Conservation (phyloP, 1,140 invertebrate genomes). For the Leptopilina clavipes region DNA sequence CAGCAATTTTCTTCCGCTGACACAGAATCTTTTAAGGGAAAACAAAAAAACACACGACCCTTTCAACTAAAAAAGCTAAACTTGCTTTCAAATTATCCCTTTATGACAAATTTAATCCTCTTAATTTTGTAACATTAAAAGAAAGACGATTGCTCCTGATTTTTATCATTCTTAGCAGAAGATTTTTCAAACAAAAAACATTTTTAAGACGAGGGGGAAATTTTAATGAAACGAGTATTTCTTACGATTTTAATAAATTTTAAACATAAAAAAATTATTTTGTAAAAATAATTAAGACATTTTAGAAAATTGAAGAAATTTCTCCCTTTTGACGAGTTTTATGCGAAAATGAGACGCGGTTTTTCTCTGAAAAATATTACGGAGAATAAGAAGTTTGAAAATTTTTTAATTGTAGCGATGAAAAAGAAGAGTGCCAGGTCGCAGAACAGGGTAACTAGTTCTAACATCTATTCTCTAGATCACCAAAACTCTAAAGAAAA, state of each 20-base stretch:
- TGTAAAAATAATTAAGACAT: no score
- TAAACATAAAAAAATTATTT: no score
- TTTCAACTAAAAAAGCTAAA: not conserved
- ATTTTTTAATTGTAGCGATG: conserved; percentile 46
- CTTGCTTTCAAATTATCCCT: not conserved
- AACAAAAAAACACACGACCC: not conserved
- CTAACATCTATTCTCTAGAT: conserved; percentile 68
- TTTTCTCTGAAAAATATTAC: no score
- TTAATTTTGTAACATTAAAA: not conserved
- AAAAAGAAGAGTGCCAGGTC: conserved; percentile 61
- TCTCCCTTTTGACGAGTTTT: no score
- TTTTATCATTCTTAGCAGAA: no score
- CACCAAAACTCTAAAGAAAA: conserved; percentile 55
- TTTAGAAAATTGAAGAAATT: no score
- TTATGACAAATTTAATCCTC: not conserved
- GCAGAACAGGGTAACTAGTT: conserved; percentile 71
- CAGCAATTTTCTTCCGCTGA: not conserved
- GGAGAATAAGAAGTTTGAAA: not conserved
- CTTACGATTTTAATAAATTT: no score
- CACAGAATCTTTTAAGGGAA: not conserved
- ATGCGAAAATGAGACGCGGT: no score
- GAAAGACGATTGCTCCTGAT: no score
- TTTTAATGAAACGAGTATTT: not conserved
- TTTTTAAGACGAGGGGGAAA: no score
- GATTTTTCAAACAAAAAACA: no score